phyloP scores from a whole-genome alignment of 1,140 invertebrate genomes.

The Sycobia sp. region DNA sequence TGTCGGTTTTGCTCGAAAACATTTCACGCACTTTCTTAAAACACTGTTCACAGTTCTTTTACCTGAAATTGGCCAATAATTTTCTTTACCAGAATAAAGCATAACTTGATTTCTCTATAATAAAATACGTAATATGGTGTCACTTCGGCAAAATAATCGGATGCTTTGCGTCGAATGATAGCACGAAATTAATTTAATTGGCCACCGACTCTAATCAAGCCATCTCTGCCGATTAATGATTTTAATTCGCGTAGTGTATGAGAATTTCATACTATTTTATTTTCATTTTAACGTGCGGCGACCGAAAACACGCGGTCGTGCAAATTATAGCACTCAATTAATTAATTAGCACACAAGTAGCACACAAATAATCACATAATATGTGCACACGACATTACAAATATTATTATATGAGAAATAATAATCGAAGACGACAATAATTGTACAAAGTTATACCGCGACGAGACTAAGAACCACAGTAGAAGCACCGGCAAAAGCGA shows the following conservation, averaged over 20 bases:
- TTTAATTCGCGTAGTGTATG: background rate
- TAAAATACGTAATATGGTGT: background rate
- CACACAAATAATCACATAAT: too few species aligned
- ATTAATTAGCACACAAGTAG: too few species aligned
- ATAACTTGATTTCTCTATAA: background rate
- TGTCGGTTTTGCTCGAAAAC: background rate
- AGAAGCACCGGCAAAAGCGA: too few species aligned
- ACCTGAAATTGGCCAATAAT: background rate
- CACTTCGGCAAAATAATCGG: background rate
- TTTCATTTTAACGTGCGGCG: too few species aligned
- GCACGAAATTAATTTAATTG: background rate
- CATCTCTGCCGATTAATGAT: background rate
- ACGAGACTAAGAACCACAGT: too few species aligned
- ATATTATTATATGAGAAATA: too few species aligned
- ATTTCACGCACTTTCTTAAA: background rate
- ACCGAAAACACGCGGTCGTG: too few species aligned
- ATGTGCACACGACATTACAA: too few species aligned
- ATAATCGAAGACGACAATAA: too few species aligned
- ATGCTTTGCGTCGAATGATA: background rate
- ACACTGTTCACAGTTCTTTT: background rate
- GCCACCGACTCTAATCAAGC: background rate
- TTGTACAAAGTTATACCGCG: too few species aligned
- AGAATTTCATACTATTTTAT: background rate
- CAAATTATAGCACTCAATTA: too few species aligned
- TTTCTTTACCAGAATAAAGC: background rate